Evolutionary conservation across 2,113 vertebrate species (phyloP), one percentile per base, ranked within the genome.

Genomic region (Bos javanicus): DNA sequence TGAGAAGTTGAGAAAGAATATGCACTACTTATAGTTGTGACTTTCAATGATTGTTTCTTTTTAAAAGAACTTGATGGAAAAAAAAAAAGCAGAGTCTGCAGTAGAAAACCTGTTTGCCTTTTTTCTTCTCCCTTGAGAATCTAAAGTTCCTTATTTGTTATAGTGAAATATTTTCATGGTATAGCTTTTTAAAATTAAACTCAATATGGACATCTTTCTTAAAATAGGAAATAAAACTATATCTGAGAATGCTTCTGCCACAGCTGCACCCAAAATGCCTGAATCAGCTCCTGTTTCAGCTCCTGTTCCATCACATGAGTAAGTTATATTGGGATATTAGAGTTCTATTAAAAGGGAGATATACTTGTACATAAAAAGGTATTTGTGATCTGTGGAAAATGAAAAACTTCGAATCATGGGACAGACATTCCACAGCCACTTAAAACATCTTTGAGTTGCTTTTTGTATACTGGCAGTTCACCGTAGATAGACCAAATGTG

Each of bases 281-380:
- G 97, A 98, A 33, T 97, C 98, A 71, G 95, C 98, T 62, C 98
- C 98, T 91, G 97, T 98, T 59, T 95, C 98, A 67, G 96, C 98
- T 50, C 98, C 99, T 89, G 97, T 97, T 89, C 96, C 98, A 88
- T 97, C 98, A 56, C 97, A 99, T 98, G 98, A 98, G 99, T 99
- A 99, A 99, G 99, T 99, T 78, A 30, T 43, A 46, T 11, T 74
- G 7, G n/a, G 28, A 67, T 43, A 54, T 82, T 83, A 81, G 87
- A 90, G 30, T 91, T 86, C 48, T 95, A 0, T 82, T 78, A 52
- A 90, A 93, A 59, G 82, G 28, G 82, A 85, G 36, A 86, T 76
- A 3, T 78, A n/a, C n/a, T 33, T 23, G 56, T 56, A 43, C 11
- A 36, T 52, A 81, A 36, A 82, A 64, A 25, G 33, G 28, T 86